Conservation (phyloP, 2,113 vertebrate genomes). For the Colaptes auratus region DNA sequence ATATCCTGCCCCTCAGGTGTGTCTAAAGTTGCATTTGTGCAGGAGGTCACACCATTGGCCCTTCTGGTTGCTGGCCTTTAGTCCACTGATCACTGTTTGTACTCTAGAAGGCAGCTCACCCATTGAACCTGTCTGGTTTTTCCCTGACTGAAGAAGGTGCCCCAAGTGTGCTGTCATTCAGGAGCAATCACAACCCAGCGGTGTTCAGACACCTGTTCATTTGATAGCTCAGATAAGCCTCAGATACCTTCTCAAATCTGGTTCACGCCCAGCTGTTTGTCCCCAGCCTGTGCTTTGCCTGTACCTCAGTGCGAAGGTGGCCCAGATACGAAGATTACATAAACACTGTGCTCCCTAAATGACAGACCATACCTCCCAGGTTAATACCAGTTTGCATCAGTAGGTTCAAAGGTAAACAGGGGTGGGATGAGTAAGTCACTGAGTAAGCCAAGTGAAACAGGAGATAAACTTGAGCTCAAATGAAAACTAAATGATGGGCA, state of each 20-base stretch:
- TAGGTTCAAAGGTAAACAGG: neutral
- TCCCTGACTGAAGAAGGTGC: neutral
- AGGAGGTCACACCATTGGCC: neutral
- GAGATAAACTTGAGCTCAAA: neutral
- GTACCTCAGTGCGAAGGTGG: neutral
- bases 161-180: neutral
- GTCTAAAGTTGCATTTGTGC: neutral
- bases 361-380: neutral
- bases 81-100: neutral
- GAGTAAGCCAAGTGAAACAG: neutral
- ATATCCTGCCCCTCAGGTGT: neutral
- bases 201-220: neutral
- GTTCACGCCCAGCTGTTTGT: neutral
- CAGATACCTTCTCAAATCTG: neutral
- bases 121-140: neutral
- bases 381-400: neutral
- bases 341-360: neutral
- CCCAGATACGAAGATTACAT: neutral
- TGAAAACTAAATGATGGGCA: neutral
- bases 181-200: neutral
- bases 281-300: neutral
- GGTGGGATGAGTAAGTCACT: rapidly evolving
- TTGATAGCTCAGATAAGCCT: neutral
- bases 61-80: neutral
- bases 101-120: neutral